Evolutionary conservation across 2,797 vertebrate species (phyloP), one percentile per base, ranked within the genome.

Genomic region (Liasis olivaceus): DNA sequence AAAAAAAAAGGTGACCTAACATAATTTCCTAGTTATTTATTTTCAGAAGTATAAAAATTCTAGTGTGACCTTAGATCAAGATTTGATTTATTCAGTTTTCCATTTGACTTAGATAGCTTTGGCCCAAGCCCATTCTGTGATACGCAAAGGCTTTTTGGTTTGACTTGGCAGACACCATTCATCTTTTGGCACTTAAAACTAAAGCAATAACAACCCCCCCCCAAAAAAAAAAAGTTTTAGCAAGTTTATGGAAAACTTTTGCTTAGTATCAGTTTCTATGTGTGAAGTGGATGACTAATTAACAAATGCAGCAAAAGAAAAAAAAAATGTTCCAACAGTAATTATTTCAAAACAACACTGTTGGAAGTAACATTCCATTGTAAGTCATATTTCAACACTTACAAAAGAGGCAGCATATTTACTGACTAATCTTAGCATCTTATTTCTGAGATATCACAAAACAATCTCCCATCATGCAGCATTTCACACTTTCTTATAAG

Each of bases 351-450:
- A 47, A 20, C 92, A 94, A n/a, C 4, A 81, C 17, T 93, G 62
- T 1, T 28, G 87, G 20, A 91, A 12, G 4, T 4, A 90, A 36
- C 2, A 91, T 60, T 69, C 1, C 2, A 95, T 92, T 93, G 4
- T 58, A 88, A 26, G 22, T 63, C 93, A 56, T 72, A 1, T 15
- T 9, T 93, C n/a, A 2, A 59, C 26, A 11, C 24, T 12, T 5
- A 72, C 36, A 13, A 94, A 36, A 20, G 28, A 81, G 51, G 0
- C 91, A 51, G 9, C 2, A 85, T 60, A 47, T 56, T 91, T 89
- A 91, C 51, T 93, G 31, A 72, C 94, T 86, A 94, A 56, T 93
- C 85, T 94, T 92, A 90, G 66, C 5, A 93, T 36, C 26, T 60
- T 94, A 63, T 26, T 91, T 64, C 4, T 89, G 47, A 69, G 47